Conservation (phyloP, 2,888 invertebrate species). For the Onchidella celtica region DNA sequence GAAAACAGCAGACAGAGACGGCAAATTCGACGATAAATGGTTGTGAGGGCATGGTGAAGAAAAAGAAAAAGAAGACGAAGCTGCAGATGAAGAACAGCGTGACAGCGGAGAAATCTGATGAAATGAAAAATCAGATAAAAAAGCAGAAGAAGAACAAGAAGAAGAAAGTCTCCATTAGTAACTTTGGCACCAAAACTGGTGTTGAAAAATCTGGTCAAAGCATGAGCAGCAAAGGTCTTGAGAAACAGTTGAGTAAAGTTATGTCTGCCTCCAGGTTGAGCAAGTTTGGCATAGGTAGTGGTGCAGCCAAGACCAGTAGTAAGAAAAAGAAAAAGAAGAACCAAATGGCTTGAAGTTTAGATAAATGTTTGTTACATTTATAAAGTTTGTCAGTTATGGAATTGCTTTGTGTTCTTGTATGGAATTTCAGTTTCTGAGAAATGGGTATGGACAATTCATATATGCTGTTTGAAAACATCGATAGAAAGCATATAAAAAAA, state of each 20-base stretch:
- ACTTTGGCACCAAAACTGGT: conserved; percentile 7
- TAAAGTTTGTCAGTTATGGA: not conserved
- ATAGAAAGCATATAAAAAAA: too few relatives aligned
- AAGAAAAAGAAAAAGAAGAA: conserved; percentile 38
- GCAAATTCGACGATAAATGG: not conserved
- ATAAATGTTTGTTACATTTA: not conserved
- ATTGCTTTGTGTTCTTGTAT: too few relatives aligned
- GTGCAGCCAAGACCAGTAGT: conserved; percentile 13
- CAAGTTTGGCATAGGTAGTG: conserved; percentile 35
- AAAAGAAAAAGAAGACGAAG: conserved; percentile 34
- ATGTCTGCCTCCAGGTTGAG: conserved; percentile 40
- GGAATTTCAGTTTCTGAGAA: too few relatives aligned
- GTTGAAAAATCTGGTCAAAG: not conserved
- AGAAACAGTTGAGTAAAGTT: conserved; percentile 21
- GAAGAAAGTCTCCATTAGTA: conserved; percentile 13
- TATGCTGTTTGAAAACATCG: too few relatives aligned
- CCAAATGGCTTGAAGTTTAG: not conserved
- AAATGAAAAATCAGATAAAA: too few relatives aligned
- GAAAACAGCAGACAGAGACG: not conserved
- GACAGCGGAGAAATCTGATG: too few relatives aligned
- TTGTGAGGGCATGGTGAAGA: not conserved
- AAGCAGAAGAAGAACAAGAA: too few relatives aligned
- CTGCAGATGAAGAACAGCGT: not conserved
- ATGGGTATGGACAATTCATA: too few relatives aligned
- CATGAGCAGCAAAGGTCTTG: conserved; percentile 2